Conservation (phyloP, 2,797 vertebrate genomes). For the Epinephelus malabaricus region DNA sequence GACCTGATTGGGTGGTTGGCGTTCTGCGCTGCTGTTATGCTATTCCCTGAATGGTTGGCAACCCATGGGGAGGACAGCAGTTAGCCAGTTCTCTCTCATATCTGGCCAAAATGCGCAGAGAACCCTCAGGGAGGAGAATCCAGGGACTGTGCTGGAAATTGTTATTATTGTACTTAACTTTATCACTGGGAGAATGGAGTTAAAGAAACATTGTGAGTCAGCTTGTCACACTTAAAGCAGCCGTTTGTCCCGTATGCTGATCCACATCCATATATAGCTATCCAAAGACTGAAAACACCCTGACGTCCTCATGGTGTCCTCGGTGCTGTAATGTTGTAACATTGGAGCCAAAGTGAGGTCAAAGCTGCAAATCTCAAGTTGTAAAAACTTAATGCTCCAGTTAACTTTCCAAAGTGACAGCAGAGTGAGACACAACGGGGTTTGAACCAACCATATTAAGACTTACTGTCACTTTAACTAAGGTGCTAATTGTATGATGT, state of each 20-base stretch:
- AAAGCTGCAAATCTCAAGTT: conserved; percentile 43
- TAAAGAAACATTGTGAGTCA: conserved; percentile 59
- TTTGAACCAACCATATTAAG: background rate
- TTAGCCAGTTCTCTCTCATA: conserved; percentile 69
- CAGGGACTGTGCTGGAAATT: conserved; percentile 53
- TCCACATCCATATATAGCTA: conserved; percentile 39
- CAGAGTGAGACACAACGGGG: conserved; percentile 14
- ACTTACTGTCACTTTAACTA: conserved; percentile 11
- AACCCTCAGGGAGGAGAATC: conserved; percentile 64
- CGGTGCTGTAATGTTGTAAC: conserved; percentile 22
- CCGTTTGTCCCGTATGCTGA: conserved; percentile 33
- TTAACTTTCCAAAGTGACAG: conserved; percentile 45
- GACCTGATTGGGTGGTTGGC: conserved; percentile 81
- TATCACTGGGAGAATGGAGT: conserved; percentile 53
- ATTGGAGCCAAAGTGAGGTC: conserved; percentile 37
- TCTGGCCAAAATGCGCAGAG: conserved; percentile 71
- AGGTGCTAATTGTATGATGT: conserved; percentile 12
- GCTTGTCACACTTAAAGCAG: conserved; percentile 40
- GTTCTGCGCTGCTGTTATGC: conserved; percentile 60
- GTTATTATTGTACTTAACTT: conserved; percentile 72
- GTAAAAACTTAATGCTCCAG: conserved; percentile 27
- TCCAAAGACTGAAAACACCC: conserved; percentile 13
- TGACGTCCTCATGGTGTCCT: conserved; percentile 3
- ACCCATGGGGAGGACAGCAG: conserved; percentile 68
- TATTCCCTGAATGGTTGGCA: conserved; percentile 77